A percentile compares a stretch with the other conserved stretches of the same genome.
Conservation (phyloP, 92 coral and sea anemone species). For the Porites lobata region DNA sequence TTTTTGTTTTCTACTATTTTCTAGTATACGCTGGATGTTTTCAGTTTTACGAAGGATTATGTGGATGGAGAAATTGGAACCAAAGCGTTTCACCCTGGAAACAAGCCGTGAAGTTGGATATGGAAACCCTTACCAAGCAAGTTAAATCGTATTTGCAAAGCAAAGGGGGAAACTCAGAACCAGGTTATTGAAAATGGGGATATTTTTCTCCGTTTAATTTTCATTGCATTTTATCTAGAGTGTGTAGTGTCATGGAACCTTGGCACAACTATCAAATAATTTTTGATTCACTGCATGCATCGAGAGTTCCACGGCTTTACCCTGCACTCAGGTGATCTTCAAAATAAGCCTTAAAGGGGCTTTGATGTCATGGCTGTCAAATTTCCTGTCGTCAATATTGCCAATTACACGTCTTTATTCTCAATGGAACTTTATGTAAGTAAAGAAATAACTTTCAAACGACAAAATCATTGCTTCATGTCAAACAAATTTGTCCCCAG, state of each 20-base stretch:
- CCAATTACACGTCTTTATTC: too few relatives aligned
- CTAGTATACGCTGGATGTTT: constrained; percentile 22
- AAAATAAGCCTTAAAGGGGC: too few relatives aligned
- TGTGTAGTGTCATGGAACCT: too few relatives aligned
- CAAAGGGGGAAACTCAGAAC: neutral
- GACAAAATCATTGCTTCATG: too few relatives aligned
- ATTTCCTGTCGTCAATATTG: too few relatives aligned
- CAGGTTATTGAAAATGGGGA: neutral
- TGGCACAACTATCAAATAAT: too few relatives aligned
- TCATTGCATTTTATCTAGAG: too few relatives aligned
- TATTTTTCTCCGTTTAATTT: neutral
- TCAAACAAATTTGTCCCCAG: neutral
- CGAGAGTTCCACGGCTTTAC: too few relatives aligned
- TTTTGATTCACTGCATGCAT: neutral
- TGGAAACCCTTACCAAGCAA: neutral
- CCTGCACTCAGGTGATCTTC: too few relatives aligned
- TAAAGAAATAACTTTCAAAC: too few relatives aligned
- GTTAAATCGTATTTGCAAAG: neutral
- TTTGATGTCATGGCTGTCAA: too few relatives aligned
- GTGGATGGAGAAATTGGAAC: constrained; percentile 41
- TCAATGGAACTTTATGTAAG: too few relatives aligned
- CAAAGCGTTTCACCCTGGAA: neutral
- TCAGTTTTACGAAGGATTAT: constrained; percentile 24
- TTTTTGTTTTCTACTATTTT: neutral
- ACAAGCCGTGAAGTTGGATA: neutral